Conservation (phyloP, 2,888 invertebrate species). For the Rhimphoctona megacephalus region DNA sequence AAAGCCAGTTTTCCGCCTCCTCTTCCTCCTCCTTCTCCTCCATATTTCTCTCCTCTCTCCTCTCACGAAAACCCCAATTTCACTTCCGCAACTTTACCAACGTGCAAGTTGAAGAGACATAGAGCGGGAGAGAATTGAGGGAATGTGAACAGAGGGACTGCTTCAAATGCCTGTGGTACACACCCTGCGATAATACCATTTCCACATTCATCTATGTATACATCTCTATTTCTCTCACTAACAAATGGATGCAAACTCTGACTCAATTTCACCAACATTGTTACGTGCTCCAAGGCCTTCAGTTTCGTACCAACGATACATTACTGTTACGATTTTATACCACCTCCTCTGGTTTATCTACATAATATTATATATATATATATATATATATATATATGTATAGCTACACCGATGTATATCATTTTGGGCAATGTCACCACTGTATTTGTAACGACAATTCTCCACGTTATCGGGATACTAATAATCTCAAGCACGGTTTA, state of each 20-base stretch:
- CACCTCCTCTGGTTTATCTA: background rate
- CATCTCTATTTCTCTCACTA: background rate
- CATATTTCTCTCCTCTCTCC: conserved; percentile 46
- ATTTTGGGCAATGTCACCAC: conserved; percentile 20
- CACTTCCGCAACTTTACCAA: conserved; percentile 59
- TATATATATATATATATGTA: conserved; percentile 7
- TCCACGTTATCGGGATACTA: background rate
- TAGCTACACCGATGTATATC: conserved; percentile 17
- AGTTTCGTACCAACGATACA: background rate
- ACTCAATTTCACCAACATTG: conserved; percentile 7
- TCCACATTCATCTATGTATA: background rate
- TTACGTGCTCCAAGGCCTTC: background rate
- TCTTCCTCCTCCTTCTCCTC: conserved; percentile 53
- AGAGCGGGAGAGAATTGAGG: conserved; percentile 49
- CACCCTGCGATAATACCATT: conserved; percentile 43
- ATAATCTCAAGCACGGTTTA: background rate
- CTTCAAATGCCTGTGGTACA: conserved; percentile 49
- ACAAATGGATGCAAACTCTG: conserved; percentile 33
- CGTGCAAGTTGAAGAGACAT: conserved; percentile 27
- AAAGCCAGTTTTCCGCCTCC: conserved; percentile 47
- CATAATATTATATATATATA: background rate
- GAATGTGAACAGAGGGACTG: conserved; percentile 21
- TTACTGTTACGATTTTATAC: conserved; percentile 10
- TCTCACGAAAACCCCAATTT: conserved; percentile 70
- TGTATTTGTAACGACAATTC: background rate